Base-by-base conservation (phyloP, 2,888 invertebrate genomes). In the Polydrusus cervinus region DNA sequence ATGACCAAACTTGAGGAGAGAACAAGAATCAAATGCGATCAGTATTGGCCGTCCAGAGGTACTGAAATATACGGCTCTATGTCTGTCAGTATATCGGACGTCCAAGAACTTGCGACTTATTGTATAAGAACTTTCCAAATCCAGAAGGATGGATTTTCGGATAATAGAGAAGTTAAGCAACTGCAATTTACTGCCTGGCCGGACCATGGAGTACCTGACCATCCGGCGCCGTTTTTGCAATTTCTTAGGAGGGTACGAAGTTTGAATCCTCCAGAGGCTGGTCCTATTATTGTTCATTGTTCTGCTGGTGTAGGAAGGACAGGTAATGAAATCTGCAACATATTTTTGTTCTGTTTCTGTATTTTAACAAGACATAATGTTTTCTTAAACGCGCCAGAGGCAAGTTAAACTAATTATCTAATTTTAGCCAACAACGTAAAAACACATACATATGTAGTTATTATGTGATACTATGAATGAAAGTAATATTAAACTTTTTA, bases 111-210 rank as follows among this genome's bases (percentile, higher is more conserved):
- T 74, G 97, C 99, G 3, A 98, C 98, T 8, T 99, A 99, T 87
- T 98, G 98, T 84, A 98, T 99, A 82, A 90, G 99, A 78, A 99
- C 98, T 6, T 98, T 99, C 90, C 95, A 96, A 87, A 90, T 98
- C 16, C 93, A 94, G 76, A 91, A 93, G 53, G 92, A 93, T 82
- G 94, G 93, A 16, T 92, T 92, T 80, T 92, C 92, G 57, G 97
- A 98, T 84, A 92, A 96, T 34, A 92, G 99, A 0, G 99, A 99
- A 87, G 93, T 99, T 68, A 96, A 97, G 83, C 99, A 99, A 86
- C 89, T 99, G 81, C 99, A 99, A 88, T 99, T 99, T 86, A 99
- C 99, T 0, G 99, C 99, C 5, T 99, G 99, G 99, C 99, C 99
- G 0, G 99, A 99, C 88, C 99, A 99, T 85, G 99, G 96, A 1